Percentiles rank a stretch among this genome's conserved stretches.
Conservation (phyloP, 1,140 invertebrate species). For the Drosophila melanogaster region DNA sequence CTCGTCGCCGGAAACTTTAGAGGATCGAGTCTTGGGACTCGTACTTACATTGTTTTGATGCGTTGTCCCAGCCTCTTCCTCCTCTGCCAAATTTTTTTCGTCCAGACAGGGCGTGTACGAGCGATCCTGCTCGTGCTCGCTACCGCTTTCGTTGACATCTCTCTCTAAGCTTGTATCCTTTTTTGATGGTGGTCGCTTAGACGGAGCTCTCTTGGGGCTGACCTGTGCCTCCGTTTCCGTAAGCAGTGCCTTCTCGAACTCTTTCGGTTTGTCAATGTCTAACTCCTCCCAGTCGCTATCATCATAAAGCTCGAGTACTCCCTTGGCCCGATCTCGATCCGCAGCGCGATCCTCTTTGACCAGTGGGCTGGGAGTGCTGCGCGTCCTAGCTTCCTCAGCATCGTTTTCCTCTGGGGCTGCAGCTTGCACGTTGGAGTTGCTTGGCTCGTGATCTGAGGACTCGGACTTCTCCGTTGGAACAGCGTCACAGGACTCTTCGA, state of each 20-base stretch:
- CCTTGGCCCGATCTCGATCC: conserved; percentile 61
- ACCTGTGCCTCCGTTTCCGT: background rate
- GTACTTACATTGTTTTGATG: conserved; percentile 3
- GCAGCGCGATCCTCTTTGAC: conserved; percentile 43
- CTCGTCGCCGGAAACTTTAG: conserved; percentile 12
- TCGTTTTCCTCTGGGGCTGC: conserved; percentile 7
- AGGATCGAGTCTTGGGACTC: conserved; percentile 14
- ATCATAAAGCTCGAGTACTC: conserved; percentile 81
- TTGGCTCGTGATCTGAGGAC: conserved; percentile 6
- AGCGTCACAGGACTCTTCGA: conserved; percentile 12
- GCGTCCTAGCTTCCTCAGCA: conserved; percentile 43
- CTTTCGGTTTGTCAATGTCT: conserved; percentile 78
- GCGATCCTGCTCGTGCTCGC: conserved; percentile 84
- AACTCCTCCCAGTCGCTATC: conserved; percentile 84
- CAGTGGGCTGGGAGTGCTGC: conserved; percentile 60
- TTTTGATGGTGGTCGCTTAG: conserved; percentile 7
- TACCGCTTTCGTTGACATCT: conserved; percentile 13
- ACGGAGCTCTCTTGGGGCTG: conserved; percentile 5
- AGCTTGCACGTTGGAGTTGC: background rate
- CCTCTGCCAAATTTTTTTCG: conserved; percentile 85
- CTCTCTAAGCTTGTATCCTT: conserved; percentile 3
- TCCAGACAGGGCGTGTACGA: conserved; percentile 89
- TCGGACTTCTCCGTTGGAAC: conserved; percentile 19
- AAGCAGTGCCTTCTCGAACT: conserved; percentile 66
- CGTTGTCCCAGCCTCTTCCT: background rate